A percentile compares a stretch with the other conserved stretches of the same genome.
Evolutionary conservation across 2,888 invertebrate genomes (phyloP).

Genomic region (Brachyopa scutellaris): DNA sequence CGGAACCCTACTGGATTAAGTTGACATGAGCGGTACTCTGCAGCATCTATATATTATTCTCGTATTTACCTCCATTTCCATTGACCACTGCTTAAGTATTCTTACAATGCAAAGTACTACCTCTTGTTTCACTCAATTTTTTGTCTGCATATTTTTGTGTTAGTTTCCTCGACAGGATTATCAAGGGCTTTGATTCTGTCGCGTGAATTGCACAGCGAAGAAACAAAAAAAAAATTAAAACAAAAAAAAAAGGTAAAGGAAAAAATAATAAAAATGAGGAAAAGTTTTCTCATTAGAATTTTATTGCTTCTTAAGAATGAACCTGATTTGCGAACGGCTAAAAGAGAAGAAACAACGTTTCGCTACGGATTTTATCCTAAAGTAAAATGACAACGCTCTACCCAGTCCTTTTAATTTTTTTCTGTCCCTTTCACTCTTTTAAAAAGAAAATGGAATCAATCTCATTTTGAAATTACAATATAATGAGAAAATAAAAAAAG

Average conservation of each 20-base stretch:
- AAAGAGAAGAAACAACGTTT: not conserved
- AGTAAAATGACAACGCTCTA: constrained; percentile 7
- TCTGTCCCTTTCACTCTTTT: not conserved
- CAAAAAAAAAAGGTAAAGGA: constrained; percentile 21
- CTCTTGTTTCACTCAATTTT: constrained; percentile 7
- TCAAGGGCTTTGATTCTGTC: constrained; percentile 26
- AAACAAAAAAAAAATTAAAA: constrained; percentile 16
- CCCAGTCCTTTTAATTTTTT: not conserved
- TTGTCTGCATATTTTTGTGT: not conserved
- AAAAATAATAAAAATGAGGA: constrained; percentile 41
- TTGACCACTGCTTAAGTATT: constrained; percentile 22
- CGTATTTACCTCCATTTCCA: constrained; percentile 16
- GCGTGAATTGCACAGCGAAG: constrained; percentile 25
- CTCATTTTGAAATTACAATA: constrained; percentile 25
- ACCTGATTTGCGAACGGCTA: too few relatives aligned
- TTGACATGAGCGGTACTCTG: too few relatives aligned
- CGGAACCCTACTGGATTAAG: too few relatives aligned
- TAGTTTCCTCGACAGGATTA: constrained; percentile 7
- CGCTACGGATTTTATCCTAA: constrained; percentile 1
- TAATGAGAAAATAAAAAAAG: constrained; percentile 1
- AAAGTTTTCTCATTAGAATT: constrained; percentile 50
- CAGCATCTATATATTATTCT: too few relatives aligned
- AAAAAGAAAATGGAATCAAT: not conserved
- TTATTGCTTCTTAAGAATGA: constrained; percentile 46
- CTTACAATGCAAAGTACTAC: constrained; percentile 17